Percentiles rank a stretch among this genome's conserved stretches.
Conservation (phyloP, 2,113 vertebrate species). For the Dipodomys spectabilis region DNA sequence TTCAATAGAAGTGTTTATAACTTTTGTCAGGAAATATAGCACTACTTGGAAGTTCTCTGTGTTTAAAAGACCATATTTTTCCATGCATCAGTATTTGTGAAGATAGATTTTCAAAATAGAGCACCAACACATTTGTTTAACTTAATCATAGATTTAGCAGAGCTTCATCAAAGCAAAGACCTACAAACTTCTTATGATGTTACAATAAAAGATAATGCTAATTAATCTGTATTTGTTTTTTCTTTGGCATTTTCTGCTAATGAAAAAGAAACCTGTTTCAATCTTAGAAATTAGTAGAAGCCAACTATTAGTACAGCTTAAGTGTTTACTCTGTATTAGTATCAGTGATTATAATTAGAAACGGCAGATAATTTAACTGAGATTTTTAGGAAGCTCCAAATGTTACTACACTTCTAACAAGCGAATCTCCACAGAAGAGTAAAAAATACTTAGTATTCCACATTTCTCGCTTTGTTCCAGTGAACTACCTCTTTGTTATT, state of each 20-base stretch:
- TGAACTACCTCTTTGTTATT: background rate
- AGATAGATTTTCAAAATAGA: background rate
- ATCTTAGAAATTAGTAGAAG: background rate
- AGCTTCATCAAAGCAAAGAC: background rate
- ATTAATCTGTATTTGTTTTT: background rate
- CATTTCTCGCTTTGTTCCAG: background rate
- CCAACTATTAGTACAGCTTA: background rate
- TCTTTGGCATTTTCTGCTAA: background rate
- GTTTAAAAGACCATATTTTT: background rate
- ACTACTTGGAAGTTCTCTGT: background rate
- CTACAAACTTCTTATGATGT: background rate
- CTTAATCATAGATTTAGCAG: background rate
- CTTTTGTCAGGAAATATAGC: background rate
- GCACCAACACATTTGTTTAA: background rate
- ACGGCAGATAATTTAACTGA: background rate
- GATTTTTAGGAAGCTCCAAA: background rate
- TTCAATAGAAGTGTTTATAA: background rate
- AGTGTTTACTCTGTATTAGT: background rate
- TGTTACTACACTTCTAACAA: background rate
- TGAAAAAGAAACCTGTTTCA: background rate
- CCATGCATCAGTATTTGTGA: background rate
- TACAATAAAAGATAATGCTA: background rate
- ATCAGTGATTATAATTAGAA: background rate
- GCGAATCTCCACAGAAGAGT: background rate
- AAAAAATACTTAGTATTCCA: background rate